A percentile compares a stretch with the other conserved stretches of the same genome.
phyloP scores from a whole-genome alignment of 2,888 invertebrate genomes.

The Hecatera dysodea region DNA sequence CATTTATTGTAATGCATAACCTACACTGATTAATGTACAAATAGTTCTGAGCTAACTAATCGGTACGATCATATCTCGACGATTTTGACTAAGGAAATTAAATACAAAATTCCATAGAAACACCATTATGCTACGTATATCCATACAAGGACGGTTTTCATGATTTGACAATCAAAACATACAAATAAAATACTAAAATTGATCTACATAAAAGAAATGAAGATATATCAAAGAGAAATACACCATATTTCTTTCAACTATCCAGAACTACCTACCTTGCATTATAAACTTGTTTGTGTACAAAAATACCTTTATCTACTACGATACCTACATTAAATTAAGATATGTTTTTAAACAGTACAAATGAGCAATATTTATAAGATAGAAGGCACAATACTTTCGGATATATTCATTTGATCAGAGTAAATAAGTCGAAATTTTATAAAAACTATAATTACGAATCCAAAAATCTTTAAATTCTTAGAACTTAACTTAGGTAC shows the following conservation, averaged over 20 bases:
- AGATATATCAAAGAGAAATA: slow-evolving; percentile 71
- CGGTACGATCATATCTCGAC: slow-evolving; percentile 74
- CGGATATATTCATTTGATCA: slow-evolving; percentile 72
- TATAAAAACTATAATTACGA: slow-evolving; percentile 63
- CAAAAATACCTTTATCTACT: slow-evolving; percentile 69
- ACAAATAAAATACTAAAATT: slow-evolving; percentile 61
- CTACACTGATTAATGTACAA: slow-evolving; percentile 82
- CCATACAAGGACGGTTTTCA: slow-evolving; percentile 74
- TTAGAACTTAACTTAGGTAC: slow-evolving; percentile 73
- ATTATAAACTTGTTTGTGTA: slow-evolving; percentile 65
- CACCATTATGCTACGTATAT: slow-evolving; percentile 65
- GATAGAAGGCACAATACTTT: slow-evolving; percentile 75
- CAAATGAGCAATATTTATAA: slow-evolving; percentile 80
- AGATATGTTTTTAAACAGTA: slow-evolving; percentile 75
- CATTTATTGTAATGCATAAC: slow-evolving; percentile 73
- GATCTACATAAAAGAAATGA: slow-evolving; percentile 68
- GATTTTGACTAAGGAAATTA: slow-evolving; percentile 77
- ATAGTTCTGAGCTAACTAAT: slow-evolving; percentile 71
- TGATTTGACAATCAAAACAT: slow-evolving; percentile 72
- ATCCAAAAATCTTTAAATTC: slow-evolving; percentile 65
- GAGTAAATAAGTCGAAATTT: slow-evolving; percentile 71
- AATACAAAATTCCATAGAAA: slow-evolving; percentile 69
- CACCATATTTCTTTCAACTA: slow-evolving; percentile 67
- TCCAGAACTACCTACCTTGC: slow-evolving; percentile 61
- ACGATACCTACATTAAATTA: slow-evolving; percentile 66